Evolutionary conservation across 2,888 invertebrate genomes (phyloP), one percentile per base, ranked within the genome.

Genomic region (Gasteruption jaculator): DNA sequence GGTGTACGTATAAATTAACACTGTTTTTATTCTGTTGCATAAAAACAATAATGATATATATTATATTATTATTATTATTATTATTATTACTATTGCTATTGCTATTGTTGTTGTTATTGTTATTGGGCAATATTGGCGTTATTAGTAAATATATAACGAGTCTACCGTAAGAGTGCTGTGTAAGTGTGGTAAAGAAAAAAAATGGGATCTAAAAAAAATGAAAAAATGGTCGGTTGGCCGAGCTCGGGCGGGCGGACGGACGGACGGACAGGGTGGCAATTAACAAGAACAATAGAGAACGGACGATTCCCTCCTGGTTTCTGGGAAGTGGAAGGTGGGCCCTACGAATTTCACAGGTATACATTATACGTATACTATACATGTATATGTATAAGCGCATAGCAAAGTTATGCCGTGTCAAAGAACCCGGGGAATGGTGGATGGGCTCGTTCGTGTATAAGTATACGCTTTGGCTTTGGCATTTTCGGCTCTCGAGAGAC

Each of bases 251-350:
- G 49, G 49, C 40, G 35, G 46, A 41, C 38, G 38, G 34, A 26
- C 46, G 50, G 46, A 46, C 50, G 54, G 54, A 55, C 58, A 57
- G 63, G 60, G 61, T 61, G 68, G 68, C 68, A 69, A 69, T 69
- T 69, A 69, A 67, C 62, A 68, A 65, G 68, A 68, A 69, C 68
- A 69, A 69, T 69, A 60, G 66, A 62, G 56, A 56, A 53, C 48
- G 52, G 40, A 49, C 61, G 54, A n/a, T n/a, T n/a, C 51, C 54
- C 52, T 49, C 52, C 58, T 49, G 46, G n/a, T 55, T 67, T 65
- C 65, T 60, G 56, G 52, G 64, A 68, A 67, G 63, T 58, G n/a
- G n/a, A n/a, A 55, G 63, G 62, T 57, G 58, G 58, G 54, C 45
- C 51, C 48, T 20, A 38, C 45, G 45, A 45, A 42, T 7, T 21